Evolutionary conservation across 2,888 invertebrate species (phyloP), one percentile per base, ranked within the genome.

Genomic region (Pyrrhia umbra): DNA sequence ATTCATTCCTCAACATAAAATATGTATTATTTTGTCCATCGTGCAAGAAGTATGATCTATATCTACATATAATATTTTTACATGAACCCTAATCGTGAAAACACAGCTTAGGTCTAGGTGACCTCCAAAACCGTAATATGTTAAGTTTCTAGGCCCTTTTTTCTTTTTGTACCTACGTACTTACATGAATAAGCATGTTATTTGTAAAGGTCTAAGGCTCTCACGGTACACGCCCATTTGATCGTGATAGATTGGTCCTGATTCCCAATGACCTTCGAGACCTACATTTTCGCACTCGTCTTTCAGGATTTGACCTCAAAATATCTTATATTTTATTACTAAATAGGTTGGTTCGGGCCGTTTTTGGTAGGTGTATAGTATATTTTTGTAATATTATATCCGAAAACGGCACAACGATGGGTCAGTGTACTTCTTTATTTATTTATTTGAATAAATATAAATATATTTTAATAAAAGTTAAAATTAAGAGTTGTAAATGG

Each of bases 241-340:
- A 64, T 71, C 68, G 58, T 72, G 77, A 77, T 75, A 58, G 75
- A 77, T 77, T 46, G 68, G 34, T n/a, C 27, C 42, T 57, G 58
- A 65, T 72, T 72, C 63, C 47, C 15, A 56, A 40, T 43, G 50
- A 63, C 78, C 72, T 77, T 68, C 46, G 47, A 49, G 40, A 50
- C 59, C 30, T 46, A 57, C 50, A 58, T 60, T 69, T 52, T 57
- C 51, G 40, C 34, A 61, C 55, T 56, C 68, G 54, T 63, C 57
- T 73, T 45, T 55, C 45, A 68, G 40, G 57, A 61, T 50, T 51
- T 37, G 46, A 58, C 54, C 50, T 65, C 37, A 60, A 39, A 74
- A 69, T 65, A 52, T 49, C 18, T 56, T 25, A 42, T 13, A 27
- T 30, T 30, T 30, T 30, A 30, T 30, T 30, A 30, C 13, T 30